phyloP scores from a whole-genome alignment of 2,797 vertebrate genomes.

The Garrulus glandarius region DNA sequence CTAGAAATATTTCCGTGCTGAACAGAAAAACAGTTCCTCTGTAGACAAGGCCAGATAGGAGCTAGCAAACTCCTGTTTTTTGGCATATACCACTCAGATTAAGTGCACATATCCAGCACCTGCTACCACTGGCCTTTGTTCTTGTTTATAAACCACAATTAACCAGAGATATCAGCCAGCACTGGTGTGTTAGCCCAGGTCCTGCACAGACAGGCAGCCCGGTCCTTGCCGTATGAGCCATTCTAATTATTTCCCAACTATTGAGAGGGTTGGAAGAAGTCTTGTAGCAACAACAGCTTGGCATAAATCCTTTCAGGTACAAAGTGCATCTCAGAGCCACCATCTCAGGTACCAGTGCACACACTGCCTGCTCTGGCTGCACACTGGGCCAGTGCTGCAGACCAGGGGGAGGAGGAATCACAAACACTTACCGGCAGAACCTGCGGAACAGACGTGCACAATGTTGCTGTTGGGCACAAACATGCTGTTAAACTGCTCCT shows the following conservation, averaged over 20 bases:
- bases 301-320: neutral
- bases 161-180: neutral
- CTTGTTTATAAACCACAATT: neutral
- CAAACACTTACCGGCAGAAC: constrained; percentile 85
- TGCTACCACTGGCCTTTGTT: neutral
- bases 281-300: neutral
- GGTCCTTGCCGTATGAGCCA: neutral
- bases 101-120: neutral
- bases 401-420: neutral
- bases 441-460: constrained; percentile 93
- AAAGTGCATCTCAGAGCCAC: neutral
- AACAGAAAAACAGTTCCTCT: neutral
- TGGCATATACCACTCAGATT: neutral
- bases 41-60: neutral
- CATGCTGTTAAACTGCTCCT: constrained; percentile 89
- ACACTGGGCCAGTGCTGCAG: neutral
- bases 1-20: neutral
- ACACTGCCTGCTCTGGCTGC: neutral
- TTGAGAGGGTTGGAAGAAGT: neutral
- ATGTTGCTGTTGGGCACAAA: constrained; percentile 91
- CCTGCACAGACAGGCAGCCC: neutral
- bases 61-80: neutral
- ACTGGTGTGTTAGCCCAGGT: neutral
- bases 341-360: neutral
- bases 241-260: neutral